Percentiles rank a stretch among this genome's conserved stretches.
Conservation (phyloP, 2,888 invertebrate genomes). For the Phortica magna region DNA sequence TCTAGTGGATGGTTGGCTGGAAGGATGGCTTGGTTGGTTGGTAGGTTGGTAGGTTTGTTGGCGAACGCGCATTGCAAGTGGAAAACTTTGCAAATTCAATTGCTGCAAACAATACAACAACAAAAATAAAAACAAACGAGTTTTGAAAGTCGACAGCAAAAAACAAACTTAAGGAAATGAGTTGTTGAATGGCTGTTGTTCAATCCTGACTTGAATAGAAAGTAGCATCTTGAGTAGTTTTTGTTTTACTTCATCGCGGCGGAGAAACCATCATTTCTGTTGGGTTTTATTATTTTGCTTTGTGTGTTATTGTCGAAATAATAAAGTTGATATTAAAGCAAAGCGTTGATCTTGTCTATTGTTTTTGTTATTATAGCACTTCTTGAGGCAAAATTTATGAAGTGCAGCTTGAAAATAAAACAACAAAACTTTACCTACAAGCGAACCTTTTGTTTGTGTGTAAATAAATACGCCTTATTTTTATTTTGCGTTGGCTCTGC, state of each 20-base stretch:
- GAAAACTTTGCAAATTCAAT: conserved; percentile 27
- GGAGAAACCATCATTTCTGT: too few relatives aligned
- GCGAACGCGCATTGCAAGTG: neutral
- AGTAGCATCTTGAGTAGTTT: too few relatives aligned
- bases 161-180: neutral
- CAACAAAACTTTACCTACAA: too few relatives aligned
- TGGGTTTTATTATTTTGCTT: too few relatives aligned
- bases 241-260: too few relatives aligned
- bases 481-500: conserved; percentile 19
- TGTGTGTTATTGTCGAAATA: neutral
- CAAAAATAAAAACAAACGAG: conserved; percentile 30
- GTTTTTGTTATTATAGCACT: neutral
- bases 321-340: neutral
- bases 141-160: neutral
- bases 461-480: neutral
- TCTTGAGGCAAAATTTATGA: neutral
- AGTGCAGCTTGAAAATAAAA: neutral
- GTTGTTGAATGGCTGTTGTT: neutral
- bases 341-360: neutral
- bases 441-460: neutral
- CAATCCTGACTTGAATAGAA: neutral
- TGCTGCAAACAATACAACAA: conserved; percentile 19
- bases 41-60: neutral
- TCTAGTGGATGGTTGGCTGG: conserved; percentile 30
- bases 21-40: neutral